Evolutionary conservation across 2,797 vertebrate genomes (phyloP), one percentile per base, ranked within the genome.

Genomic region (Danio kyathit): DNA sequence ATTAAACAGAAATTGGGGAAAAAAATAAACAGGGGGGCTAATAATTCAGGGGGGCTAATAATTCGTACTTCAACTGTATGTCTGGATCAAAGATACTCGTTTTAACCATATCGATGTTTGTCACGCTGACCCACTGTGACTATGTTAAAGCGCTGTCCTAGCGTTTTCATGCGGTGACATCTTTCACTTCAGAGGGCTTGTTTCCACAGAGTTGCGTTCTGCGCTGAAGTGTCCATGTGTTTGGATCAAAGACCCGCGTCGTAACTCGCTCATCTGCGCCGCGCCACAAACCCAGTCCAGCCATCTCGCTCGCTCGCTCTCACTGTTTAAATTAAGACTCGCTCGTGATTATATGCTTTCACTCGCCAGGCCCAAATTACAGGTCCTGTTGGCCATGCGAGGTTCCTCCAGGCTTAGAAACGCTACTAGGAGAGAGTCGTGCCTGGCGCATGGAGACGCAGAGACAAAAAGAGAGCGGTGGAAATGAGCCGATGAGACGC

Each of bases 331-430:
- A 95, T 94, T 94, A 94, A 91, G 92, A 92, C 79, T 92, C 87
- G 81, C 80, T 43, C 73, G 82, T 94, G 92, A 95, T 94, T 95
- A 94, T 91, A 94, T 77, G 69, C 89, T 92, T 86, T 88, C 86
- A 80, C 29, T 89, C 85, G 91, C 93, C 92, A 93, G 88, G 89
- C 56, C 90, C 85, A 94, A 95, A 95, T 95, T 94, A 95, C 90
- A 95, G 91, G 90, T 90, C 84, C 43, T 74, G 72, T 56, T 49
- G 13, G 14, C 29, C 83, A 80, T 85, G 82, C 75, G 79, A 87
- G 88, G 81, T 87, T 83, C 79, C 88, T 80, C 77, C 56, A 75
- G 85, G 90, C 90, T 77, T 86, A 84, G 86, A 88, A 70, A 71
- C 49, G 59, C 49, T 65, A 41, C 16, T 5, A 16, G 7, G 40